Conservation (phyloP, 2,113 vertebrate genomes). For the Amphiprion percula region DNA sequence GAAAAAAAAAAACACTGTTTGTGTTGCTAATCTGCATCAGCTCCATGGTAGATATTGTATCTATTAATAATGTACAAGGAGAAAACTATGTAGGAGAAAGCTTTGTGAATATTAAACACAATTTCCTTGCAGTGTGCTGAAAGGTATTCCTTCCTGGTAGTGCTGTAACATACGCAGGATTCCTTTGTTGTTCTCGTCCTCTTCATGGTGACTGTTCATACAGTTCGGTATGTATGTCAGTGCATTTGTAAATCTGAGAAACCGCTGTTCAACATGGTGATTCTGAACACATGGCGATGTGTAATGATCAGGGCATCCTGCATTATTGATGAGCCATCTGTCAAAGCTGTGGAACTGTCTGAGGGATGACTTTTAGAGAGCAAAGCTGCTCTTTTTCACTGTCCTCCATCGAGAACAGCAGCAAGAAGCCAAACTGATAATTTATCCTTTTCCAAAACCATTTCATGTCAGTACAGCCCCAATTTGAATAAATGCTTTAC, state of each 20-base stretch:
- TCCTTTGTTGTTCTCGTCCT: background rate
- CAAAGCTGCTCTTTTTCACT: constrained; percentile 11
- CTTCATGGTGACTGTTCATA: constrained; percentile 23
- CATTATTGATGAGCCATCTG: constrained; percentile 82
- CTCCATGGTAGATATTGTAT: constrained; percentile 17
- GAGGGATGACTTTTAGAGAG: constrained; percentile 30
- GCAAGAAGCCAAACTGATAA: constrained; percentile 25
- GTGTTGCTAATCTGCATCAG: constrained; percentile 51
- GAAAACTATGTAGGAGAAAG: constrained; percentile 20
- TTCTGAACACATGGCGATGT: constrained; percentile 65
- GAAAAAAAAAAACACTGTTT: constrained; percentile 37
- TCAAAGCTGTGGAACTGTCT: constrained; percentile 50
- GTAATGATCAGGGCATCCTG: constrained; percentile 69
- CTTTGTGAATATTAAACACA: constrained; percentile 43
- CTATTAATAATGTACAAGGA: constrained; percentile 51
- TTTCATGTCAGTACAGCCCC: constrained; percentile 2
- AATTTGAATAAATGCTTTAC: constrained; percentile 10
- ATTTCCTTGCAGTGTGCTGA: background rate
- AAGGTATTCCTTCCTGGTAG: background rate
- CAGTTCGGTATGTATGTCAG: constrained; percentile 50
- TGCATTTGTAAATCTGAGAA: constrained; percentile 60
- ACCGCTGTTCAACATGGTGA: constrained; percentile 59
- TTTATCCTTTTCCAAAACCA: constrained; percentile 19
- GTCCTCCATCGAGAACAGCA: constrained; percentile 26
- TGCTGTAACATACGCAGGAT: background rate